Conservation (phyloP, 35 echinoderm and acorn worm genomes). For the Ophiothrix spiculata region DNA sequence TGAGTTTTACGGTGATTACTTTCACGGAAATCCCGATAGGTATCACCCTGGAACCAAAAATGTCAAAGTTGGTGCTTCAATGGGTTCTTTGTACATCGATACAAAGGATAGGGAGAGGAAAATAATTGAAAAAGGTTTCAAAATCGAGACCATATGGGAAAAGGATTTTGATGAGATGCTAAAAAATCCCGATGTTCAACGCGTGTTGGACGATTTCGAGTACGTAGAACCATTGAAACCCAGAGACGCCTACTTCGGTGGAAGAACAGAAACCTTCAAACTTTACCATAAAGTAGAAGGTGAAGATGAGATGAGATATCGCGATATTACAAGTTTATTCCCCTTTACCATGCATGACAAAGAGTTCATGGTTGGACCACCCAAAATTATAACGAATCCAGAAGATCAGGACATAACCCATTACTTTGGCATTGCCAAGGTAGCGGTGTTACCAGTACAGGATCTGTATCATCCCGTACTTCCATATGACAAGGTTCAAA, state of each 20-base stretch:
- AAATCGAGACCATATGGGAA: not conserved
- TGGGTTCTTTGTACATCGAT: not conserved
- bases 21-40: slow-evolving; percentile 49
- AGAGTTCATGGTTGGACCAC: slow-evolving; percentile 31
- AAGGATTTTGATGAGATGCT: slow-evolving; percentile 9
- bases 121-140: not conserved
- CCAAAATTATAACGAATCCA: slow-evolving; percentile 30
- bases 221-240: not conserved
- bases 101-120: not conserved
- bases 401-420: not conserved
- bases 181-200: not conserved
- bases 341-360: slow-evolving; percentile 26
- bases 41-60: not conserved
- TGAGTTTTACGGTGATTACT: slow-evolving; percentile 46
- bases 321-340: not conserved
- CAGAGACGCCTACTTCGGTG: slow-evolving; percentile 8
- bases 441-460: slow-evolving; percentile 21
- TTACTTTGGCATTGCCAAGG: slow-evolving; percentile 31
- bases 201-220: not conserved
- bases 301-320: not conserved
- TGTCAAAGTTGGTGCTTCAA: not conserved
- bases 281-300: not conserved
- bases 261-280: not conserved
- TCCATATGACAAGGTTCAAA: too few relatives aligned
- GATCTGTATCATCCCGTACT: slow-evolving; percentile 31